Percentiles rank a stretch among this genome's conserved stretches.
Conservation (phyloP, 1,140 invertebrate species). For the Papilio xuthus region DNA sequence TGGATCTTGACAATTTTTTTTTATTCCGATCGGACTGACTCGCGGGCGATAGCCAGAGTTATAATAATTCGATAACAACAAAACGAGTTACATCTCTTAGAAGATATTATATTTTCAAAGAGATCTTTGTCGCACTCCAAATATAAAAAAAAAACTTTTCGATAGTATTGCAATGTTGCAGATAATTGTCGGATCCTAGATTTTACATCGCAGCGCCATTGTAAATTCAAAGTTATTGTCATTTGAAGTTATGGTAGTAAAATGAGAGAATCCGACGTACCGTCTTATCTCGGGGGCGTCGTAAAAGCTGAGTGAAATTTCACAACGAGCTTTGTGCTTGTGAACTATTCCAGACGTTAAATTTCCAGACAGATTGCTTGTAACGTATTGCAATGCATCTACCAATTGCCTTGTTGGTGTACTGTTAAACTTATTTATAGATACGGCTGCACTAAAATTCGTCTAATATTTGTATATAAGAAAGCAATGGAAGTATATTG, state of each 20-base stretch:
- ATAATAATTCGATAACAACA: too few species aligned
- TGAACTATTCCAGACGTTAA: conserved; percentile 2
- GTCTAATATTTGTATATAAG: too few species aligned
- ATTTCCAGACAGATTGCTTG: conserved; percentile 5
- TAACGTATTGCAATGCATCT: not conserved
- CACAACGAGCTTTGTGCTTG: conserved; percentile 13
- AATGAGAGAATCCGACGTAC: conserved; percentile 4
- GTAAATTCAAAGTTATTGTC: conserved; percentile 15
- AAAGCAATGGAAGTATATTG: too few species aligned
- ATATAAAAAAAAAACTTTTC: not conserved
- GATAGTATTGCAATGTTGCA: not conserved
- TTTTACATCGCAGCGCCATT: not conserved
- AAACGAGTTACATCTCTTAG: too few species aligned
- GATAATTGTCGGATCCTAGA: conserved; percentile 1
- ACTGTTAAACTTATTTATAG: not conserved
- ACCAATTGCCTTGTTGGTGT: not conserved
- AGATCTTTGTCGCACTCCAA: too few species aligned
- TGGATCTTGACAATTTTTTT: too few species aligned
- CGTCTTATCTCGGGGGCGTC: conserved; percentile 18
- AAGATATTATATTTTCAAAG: too few species aligned
- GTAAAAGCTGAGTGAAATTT: conserved; percentile 25
- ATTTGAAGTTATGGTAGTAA: conserved; percentile 25
- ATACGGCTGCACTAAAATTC: not conserved
- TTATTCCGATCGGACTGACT: too few species aligned
- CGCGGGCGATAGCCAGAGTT: too few species aligned